Evolutionary conservation across 2,888 invertebrate genomes (phyloP), one percentile per base, ranked within the genome.

Genomic region (Metallyticus violacea): DNA sequence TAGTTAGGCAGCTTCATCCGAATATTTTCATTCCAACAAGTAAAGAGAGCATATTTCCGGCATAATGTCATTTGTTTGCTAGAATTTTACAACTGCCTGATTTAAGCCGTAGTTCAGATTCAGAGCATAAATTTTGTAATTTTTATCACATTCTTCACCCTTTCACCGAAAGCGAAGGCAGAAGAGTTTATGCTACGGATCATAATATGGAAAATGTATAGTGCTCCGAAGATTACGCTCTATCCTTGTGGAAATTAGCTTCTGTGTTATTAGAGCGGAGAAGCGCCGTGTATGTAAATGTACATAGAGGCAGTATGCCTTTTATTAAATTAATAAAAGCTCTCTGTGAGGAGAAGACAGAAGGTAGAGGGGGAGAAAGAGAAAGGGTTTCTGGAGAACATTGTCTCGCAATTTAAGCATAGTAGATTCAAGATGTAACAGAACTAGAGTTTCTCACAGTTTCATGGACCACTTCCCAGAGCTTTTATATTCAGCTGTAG

Each of bases 301-400:
- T 27, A 76, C 76, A 76, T 22, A 30, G 26, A 62, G 82, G 27
- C 26, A 26, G 62, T 76, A 82, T 76, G 82, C 9, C 15, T 82
- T 82, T 76, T 76, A 82, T 82, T 82, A 82, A 82, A 82, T 82
- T 82, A 76, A 82, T 76, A 76, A 76, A 82, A 82, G 82, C 82
- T 82, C 82, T 82, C 29, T 76, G 30, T n/a, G 76, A 82, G 62
- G 62, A 62, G 26, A 26, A 26, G 62, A 82, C 62, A 81, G 40
- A 62, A 5, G 15, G 82, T 26, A 26, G 26, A 9, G 22, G 76
- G 26, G 26, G 26, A 26, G 26, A 9, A 0, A 15, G 15, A 15
- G 79, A 6, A 28, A 22, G n/a, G 76, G 27, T 26, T 82, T 79
- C 79, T 82, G 76, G 26, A 82, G 82, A 82, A 82, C 76, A 76